Conservation (phyloP, 2,888 invertebrate genomes). For the Thymelicus lineola region DNA sequence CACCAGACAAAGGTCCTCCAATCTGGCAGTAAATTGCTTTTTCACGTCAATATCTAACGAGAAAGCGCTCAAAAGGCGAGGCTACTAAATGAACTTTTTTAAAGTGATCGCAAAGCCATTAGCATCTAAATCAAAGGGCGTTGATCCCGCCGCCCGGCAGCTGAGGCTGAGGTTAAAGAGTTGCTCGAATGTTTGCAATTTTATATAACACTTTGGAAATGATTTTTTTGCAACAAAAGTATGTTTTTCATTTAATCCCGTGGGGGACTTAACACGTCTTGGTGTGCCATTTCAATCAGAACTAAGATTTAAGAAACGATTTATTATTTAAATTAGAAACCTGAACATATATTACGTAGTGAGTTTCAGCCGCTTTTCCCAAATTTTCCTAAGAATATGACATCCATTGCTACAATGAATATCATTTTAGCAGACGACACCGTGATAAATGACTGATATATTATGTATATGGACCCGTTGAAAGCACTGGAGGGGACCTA, state of each 20-base stretch:
- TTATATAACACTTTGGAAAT: not conserved
- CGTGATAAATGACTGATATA: constrained; percentile 67
- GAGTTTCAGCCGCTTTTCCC: too few relatives aligned
- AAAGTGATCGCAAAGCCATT: constrained; percentile 38
- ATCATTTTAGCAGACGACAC: constrained; percentile 34
- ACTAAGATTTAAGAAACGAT: too few relatives aligned
- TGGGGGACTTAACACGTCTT: too few relatives aligned
- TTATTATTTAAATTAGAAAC: too few relatives aligned
- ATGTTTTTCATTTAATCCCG: too few relatives aligned
- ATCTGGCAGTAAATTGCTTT: constrained; percentile 31
- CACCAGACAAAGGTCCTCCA: constrained; percentile 14
- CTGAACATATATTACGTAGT: too few relatives aligned
- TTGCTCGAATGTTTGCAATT: not conserved
- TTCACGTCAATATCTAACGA: constrained; percentile 32
- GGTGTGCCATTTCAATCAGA: too few relatives aligned
- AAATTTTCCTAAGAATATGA: not conserved
- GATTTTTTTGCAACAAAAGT: not conserved
- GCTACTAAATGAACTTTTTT: constrained; percentile 35
- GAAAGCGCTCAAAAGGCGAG: constrained; percentile 28
- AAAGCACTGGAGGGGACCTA: constrained; percentile 5
- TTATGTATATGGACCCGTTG: constrained; percentile 56
- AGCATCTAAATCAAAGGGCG: constrained; percentile 45
- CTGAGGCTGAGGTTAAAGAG: not conserved
- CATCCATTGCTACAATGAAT: constrained; percentile 22
- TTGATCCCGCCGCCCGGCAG: constrained; percentile 34